Base-by-base conservation (phyloP, 2,113 vertebrate species). In the Meles meles region DNA sequence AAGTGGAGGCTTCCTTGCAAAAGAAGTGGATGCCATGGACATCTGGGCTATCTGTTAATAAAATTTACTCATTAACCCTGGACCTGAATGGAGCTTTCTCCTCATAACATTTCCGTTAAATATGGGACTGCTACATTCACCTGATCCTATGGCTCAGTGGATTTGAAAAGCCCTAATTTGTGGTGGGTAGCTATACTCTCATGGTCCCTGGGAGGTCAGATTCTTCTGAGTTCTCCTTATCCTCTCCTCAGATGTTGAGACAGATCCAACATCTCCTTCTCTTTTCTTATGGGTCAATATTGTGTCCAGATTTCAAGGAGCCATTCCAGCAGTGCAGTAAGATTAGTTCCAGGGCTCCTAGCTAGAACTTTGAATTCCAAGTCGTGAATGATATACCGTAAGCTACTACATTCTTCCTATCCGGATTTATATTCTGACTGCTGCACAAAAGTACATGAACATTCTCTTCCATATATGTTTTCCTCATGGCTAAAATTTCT, bases 61-160 rank as follows among this genome's bases (percentile, higher is more conserved):
- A 80, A 20, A 25, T 49, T 29, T 72, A 1, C 3, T 74, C 12
- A 9, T 42, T 67, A 15, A 31, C 1, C 29, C 6, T 27, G 20
- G 15, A 57, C 14, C 4, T 85, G 7, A 2, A 1, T 5, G 37
- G 42, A 61, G 1, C 13, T 74, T 15, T 25, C n/a, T 85, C 2
- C 47, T 67, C n/a, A 39, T 0, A 77, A 39, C 4, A 21, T 14
- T 83, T 57, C 52, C 20, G 47, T 6, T 25, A 12, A 67, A 71
- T 21, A 15, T 1, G 42, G 4, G 2, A 23, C 20, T 47, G 18
- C 21, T 69, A 9, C 1, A 1, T 0, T 4, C 71, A 37, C 7
- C 3, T 34, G 34, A 17, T 5, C 49, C 14, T 85, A 1, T 31
- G 27, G 9, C 44, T 42, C 13, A 4, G 3, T 55, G 6, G 4